Conservation (phyloP, 1,140 invertebrate species). For the Caerostris extrusa region DNA sequence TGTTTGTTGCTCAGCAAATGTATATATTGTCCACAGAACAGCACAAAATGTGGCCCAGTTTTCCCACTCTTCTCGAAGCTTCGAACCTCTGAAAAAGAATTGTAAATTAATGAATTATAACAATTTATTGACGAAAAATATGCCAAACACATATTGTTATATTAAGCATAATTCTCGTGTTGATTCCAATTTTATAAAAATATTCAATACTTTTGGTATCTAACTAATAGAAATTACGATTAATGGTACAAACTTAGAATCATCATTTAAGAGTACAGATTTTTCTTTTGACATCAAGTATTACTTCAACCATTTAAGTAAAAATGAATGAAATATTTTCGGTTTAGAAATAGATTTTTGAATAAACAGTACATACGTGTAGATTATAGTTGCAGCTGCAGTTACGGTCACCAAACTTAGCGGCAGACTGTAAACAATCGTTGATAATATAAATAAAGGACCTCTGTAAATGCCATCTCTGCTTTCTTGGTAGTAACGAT, state of each 20-base stretch:
- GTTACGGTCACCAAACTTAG: constrained; percentile 88
- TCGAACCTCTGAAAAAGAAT: constrained; percentile 64
- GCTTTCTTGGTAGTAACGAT: constrained; percentile 93
- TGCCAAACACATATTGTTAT: no score
- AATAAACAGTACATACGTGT: constrained; percentile 79
- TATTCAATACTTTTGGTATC: no score
- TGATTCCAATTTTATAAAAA: no score
- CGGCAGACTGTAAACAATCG: constrained; percentile 89
- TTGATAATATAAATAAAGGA: constrained; percentile 90
- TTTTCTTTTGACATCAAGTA: not conserved
- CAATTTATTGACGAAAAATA: no score
- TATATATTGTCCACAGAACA: constrained; percentile 84
- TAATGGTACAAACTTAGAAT: not conserved
- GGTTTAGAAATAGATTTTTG: no score
- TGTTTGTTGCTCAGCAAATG: constrained; percentile 91
- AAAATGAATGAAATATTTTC: not conserved
- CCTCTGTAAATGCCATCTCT: constrained; percentile 93
- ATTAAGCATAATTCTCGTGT: no score
- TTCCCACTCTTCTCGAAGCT: constrained; percentile 77
- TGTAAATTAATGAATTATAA: no score
- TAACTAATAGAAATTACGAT: not conserved
- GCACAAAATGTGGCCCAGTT: constrained; percentile 82
- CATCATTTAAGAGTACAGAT: no score
- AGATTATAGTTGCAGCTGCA: constrained; percentile 87
- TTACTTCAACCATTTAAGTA: not conserved